Percentiles rank a stretch among this genome's conserved stretches.
phyloP scores from a whole-genome alignment of 2,113 vertebrate genomes.

The Trematomus loennbergii region DNA sequence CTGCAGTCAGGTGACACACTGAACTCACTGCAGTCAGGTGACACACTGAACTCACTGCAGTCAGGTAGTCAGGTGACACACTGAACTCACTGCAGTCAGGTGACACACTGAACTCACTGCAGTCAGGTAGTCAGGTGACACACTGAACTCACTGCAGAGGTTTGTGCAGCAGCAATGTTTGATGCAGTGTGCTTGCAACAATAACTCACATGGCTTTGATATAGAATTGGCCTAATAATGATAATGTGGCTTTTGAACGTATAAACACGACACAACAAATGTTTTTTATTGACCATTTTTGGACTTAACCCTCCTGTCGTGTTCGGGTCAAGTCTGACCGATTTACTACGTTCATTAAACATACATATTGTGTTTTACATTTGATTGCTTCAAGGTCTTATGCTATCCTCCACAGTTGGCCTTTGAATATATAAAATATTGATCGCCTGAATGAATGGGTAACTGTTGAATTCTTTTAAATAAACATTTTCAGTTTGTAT shows the following conservation, averaged over 20 bases:
- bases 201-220: not conserved
- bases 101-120: not conserved
- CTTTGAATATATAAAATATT: too few species aligned
- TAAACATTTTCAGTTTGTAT: too few species aligned
- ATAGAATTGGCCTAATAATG: not conserved
- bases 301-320: not conserved
- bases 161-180: conserved; percentile 2
- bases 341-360: too few species aligned
- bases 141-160: not conserved
- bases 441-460: too few species aligned
- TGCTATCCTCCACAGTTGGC: too few species aligned
- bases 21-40: too few species aligned
- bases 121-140: not conserved
- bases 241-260: not conserved
- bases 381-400: too few species aligned
- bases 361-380: too few species aligned
- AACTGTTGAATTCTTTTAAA: too few species aligned
- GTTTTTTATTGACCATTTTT: not conserved
- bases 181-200: not conserved
- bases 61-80: too few species aligned
- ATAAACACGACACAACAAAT: not conserved
- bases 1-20: too few species aligned
- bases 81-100: not conserved
- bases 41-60: too few species aligned
- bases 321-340: not conserved